Conservation (phyloP, 2,888 invertebrate species). For the Tethea ocularis region DNA sequence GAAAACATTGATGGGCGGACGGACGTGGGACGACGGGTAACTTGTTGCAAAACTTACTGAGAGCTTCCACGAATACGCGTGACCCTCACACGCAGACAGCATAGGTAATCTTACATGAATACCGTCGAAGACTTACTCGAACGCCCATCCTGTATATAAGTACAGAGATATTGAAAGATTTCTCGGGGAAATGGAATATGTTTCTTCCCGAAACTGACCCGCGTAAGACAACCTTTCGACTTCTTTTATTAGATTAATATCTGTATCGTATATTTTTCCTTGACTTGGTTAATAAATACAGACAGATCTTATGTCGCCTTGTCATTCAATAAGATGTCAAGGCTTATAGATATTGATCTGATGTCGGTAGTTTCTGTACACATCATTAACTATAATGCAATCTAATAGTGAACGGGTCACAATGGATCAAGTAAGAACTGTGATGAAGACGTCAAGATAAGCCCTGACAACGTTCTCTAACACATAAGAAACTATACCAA, state of each 20-base stretch:
- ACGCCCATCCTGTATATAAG: conserved; percentile 38
- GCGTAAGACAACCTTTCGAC: background rate
- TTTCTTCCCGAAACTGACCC: background rate
- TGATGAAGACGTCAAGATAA: conserved; percentile 60
- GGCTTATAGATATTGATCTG: conserved; percentile 47
- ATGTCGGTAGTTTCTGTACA: conserved; percentile 54
- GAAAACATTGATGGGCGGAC: conserved; percentile 46
- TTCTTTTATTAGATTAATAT: background rate
- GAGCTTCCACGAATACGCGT: conserved; percentile 56
- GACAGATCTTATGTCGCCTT: conserved; percentile 40
- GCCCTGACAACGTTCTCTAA: conserved; percentile 37
- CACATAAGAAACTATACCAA: conserved; percentile 26
- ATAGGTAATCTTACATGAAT: conserved; percentile 62
- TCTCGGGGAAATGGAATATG: background rate
- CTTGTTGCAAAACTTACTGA: conserved; percentile 56
- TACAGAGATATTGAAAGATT: conserved; percentile 17
- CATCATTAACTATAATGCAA: conserved; percentile 61
- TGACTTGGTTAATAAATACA: conserved; percentile 13
- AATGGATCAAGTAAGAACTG: conserved; percentile 40
- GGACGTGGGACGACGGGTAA: conserved; percentile 49
- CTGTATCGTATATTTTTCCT: background rate
- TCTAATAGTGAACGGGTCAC: conserved; percentile 42
- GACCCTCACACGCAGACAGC: conserved; percentile 57
- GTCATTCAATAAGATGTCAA: conserved; percentile 41
- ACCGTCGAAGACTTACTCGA: conserved; percentile 39